Percentiles rank a stretch among this genome's conserved stretches.
phyloP scores from a whole-genome alignment of 2,888 invertebrate species.

The Craniophora ligustri region DNA sequence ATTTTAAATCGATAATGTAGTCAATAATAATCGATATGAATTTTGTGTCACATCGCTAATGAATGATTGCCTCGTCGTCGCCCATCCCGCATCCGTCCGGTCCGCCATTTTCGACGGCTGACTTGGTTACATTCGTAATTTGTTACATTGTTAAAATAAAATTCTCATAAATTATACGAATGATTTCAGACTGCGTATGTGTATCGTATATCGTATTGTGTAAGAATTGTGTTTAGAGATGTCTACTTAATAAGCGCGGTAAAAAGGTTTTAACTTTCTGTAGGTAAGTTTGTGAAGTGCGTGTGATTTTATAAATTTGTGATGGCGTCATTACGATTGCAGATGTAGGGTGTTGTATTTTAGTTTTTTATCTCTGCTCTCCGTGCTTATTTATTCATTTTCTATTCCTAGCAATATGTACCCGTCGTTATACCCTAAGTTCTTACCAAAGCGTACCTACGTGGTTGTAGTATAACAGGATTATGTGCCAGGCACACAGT shows the following conservation, averaged over 20 bases:
- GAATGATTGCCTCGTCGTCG: neutral
- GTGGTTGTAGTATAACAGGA: no score
- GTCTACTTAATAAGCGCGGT: slow-evolving; percentile 55
- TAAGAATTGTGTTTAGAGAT: slow-evolving; percentile 59
- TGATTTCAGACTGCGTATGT: slow-evolving; percentile 56
- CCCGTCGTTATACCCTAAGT: no score
- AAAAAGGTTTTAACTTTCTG: slow-evolving; percentile 55
- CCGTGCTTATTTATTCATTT: neutral
- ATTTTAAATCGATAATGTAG: no score
- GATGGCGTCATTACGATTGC: slow-evolving; percentile 34
- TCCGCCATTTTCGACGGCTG: slow-evolving; percentile 36
- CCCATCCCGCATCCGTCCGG: neutral
- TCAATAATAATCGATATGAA: no score
- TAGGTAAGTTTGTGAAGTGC: slow-evolving; percentile 65
- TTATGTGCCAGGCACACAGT: no score
- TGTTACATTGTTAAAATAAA: neutral
- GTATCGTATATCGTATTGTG: slow-evolving; percentile 60
- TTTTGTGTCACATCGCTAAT: no score
- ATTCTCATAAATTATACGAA: slow-evolving; percentile 34
- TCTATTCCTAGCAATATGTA: no score
- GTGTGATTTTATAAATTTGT: slow-evolving; percentile 23
- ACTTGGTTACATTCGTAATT: neutral
- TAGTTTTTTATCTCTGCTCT: no score
- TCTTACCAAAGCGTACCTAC: no score
- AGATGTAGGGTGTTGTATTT: no score